These are phyloP conservation scores for Andrena haemorrhoa DNA, from an alignment of 2,888 invertebrate genomes.

Conservation along the genomic window DNA sequence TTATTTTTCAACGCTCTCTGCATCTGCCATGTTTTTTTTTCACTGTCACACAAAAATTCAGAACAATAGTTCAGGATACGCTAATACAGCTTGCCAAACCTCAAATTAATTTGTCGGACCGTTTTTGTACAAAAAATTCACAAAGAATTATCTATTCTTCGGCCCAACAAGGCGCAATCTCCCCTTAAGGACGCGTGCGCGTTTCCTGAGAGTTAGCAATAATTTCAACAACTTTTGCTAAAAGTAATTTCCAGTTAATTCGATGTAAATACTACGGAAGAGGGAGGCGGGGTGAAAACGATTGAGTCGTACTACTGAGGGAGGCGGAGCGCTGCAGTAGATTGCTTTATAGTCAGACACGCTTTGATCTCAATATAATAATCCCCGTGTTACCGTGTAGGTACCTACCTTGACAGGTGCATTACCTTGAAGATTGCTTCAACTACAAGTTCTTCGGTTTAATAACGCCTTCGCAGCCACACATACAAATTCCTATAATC, in stretches of 20 bases:
- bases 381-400: background rate
- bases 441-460: background rate
- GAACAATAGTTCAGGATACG: too few relatives aligned
- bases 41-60: too few relatives aligned
- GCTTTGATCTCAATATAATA: conserved; percentile 7
- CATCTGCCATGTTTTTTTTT: too few relatives aligned
- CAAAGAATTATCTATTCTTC: too few relatives aligned
- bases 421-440: background rate
- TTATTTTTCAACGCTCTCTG: too few relatives aligned
- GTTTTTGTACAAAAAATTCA: too few relatives aligned
- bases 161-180: too few relatives aligned
- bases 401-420: background rate
- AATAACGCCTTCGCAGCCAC: background rate
- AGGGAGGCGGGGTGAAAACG: background rate
- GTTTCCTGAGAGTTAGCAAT: background rate
- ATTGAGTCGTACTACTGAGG: conserved; percentile 14
- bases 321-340: background rate
- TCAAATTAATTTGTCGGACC: too few relatives aligned
- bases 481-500: too few relatives aligned
- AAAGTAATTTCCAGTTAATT: background rate
- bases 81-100: too few relatives aligned
- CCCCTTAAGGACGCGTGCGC: too few relatives aligned
- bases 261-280: background rate
- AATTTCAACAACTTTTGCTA: background rate
- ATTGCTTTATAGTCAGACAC: conserved; percentile 17